Base-by-base conservation (phyloP, 2,113 vertebrate species). In the Dipodomys ordii region DNA sequence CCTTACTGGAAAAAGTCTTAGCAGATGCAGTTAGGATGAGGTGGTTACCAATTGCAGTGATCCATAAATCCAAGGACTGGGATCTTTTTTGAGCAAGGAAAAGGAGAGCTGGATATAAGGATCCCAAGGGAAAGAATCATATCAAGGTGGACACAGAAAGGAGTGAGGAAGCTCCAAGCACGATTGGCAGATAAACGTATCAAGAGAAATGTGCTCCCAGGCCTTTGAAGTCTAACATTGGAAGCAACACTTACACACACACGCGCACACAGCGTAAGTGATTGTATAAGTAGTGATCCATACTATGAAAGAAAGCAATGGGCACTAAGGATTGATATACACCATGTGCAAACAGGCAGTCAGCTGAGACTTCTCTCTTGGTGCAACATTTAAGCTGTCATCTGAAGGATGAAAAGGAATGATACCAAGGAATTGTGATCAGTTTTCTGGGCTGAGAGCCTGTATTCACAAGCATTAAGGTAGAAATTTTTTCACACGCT, bases 401-500 rank as follows among this genome's bases (percentile, higher is more conserved):
- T 93, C 23, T 79, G 25, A 90, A 88, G 25, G 13, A 76, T 83
- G 57, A 62, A n/a, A 78, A 91, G 3, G 8, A 91, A 88, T 8
- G 18, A 76, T 4, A 30, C 8, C 16, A 64, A 80, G 89, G 35
- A 12, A 62, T 32, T 76, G 49, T 81, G 13, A 49, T 57, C 10
- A 27, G 23, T 7, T 53, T 90, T 80, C 80, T 39, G 65, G 39
- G 44, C 18, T 28, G 44, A 49, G 9, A 71, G 18, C n/a, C 53
- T 53, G 6, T 60, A 11, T 71, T 30, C 60, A 8, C 68, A 27
- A 23, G 9, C 22, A 20, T 19, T 39, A 82, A 73, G 4, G 4
- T 62, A n/a, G 44, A 57, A 81, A 83, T 18, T 76, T 91, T 53
- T 64, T 68, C 15, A 53, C 2, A 82, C 6, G n/a, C 8, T 88